Evolutionary conservation across 2,113 vertebrate genomes (phyloP), one percentile per base, ranked within the genome.

Genomic region (Colaptes auratus): DNA sequence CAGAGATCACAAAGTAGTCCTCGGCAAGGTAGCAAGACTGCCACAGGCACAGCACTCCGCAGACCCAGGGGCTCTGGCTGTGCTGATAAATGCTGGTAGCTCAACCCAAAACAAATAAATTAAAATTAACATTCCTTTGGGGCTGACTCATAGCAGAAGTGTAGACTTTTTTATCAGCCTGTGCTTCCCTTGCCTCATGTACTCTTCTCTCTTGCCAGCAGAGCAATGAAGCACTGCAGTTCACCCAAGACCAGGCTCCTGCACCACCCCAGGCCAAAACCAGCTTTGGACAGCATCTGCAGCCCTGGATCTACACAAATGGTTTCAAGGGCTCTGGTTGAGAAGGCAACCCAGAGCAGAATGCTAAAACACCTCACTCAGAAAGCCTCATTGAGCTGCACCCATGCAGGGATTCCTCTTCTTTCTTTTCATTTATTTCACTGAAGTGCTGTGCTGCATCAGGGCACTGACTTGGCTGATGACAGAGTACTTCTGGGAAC

Each of bases 41-140:
- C 28, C 74, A 65, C 65, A 3, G 2, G 36, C 12, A 3, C 55
- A 76, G 30, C 0, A 12, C 56, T 55, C 80, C 28, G 31, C 2
- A 82, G 4, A 66, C n/a, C 28, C 67, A 39, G 31, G 39, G 35
- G 72, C 10, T 91, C 53, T 58, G 25, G 39, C 88, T 86, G 67
- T 42, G 63, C 19, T 0, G 0, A 9, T 61, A 82, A 73, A 31
- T 2, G 10, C 25, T 53, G 55, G 64, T 35, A 82, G 60, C 65
- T 93, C 61, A 94, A 91, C n/a, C 7, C 65, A 71, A 86, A 76
- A 27, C 35, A 64, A 89, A 88, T 77, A 85, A 83, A 94, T 81
- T 46, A 70, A 94, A 95, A 86, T 59, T 25, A 87, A 50, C 60
- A 77, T 86, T 91, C 80, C 79, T 88, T 16, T 67, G 65, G 33